phyloP scores from a whole-genome alignment of 2,113 vertebrate species.

The Galemys pyrenaicus region DNA sequence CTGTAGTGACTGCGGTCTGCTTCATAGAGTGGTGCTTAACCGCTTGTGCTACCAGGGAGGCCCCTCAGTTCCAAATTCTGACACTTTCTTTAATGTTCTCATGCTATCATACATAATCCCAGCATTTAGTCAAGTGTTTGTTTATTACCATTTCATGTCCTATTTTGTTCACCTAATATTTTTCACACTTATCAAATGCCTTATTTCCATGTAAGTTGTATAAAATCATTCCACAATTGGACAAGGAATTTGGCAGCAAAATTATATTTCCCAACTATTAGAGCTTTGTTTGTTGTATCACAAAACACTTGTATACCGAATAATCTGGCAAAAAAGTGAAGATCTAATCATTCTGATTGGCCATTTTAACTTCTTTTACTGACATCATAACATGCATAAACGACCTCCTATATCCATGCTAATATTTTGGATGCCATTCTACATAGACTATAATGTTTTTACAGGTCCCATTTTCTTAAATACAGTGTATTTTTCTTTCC shows the following conservation, averaged over 20 bases:
- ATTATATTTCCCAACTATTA: slow-evolving; percentile 1
- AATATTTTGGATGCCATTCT: not conserved
- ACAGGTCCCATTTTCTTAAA: not conserved
- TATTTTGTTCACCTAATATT: slow-evolving; percentile 26
- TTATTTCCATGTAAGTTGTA: not conserved
- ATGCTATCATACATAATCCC: not conserved
- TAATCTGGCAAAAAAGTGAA: not conserved
- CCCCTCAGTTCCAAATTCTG: slow-evolving; percentile 44
- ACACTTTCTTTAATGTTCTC: not conserved
- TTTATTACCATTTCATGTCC: slow-evolving; percentile 13
- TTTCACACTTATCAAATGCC: not conserved
- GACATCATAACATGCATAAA: not conserved
- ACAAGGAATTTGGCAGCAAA: slow-evolving; percentile 25
- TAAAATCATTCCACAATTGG: not conserved
- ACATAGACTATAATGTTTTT: not conserved
- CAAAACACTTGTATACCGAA: not conserved
- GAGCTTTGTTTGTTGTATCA: not conserved
- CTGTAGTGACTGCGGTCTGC: no score
- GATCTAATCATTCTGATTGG: slow-evolving; percentile 23
- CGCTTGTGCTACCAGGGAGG: no score
- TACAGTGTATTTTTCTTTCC: not conserved
- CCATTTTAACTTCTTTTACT: slow-evolving; percentile 30
- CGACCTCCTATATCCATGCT: not conserved
- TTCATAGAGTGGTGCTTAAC: no score
- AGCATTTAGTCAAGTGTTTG: not conserved